Evolutionary conservation across 1,140 invertebrate species (phyloP).

Genomic region (Tetragonula clypearis): DNA sequence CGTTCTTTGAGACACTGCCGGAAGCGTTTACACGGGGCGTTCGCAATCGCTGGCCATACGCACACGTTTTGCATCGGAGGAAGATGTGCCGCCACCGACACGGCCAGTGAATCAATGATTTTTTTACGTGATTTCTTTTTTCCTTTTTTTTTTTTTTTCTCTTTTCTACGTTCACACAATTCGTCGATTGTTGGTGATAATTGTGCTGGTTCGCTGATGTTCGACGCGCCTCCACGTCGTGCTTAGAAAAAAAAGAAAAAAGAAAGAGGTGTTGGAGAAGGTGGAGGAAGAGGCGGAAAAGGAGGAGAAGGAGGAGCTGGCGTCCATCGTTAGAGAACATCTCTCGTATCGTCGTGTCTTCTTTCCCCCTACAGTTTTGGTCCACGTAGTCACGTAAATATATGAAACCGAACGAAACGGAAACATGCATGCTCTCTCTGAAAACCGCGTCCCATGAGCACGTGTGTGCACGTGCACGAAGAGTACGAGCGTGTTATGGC

Average conservation of each 20-base stretch:
- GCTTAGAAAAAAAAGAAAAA: background rate
- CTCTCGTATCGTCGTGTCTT: slow-evolving; percentile 17
- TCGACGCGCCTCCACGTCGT: slow-evolving; percentile 3
- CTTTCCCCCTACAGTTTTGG: background rate
- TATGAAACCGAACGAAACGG: slow-evolving; percentile 27
- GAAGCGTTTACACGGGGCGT: background rate
- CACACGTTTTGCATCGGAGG: background rate
- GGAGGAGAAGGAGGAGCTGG: background rate
- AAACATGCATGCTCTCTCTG: slow-evolving; percentile 4
- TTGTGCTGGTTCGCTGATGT: slow-evolving; percentile 25
- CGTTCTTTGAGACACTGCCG: background rate
- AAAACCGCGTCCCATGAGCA: slow-evolving; percentile 16
- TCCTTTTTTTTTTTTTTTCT: too few relatives aligned
- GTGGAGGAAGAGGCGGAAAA: too few relatives aligned
- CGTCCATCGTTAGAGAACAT: slow-evolving; percentile 12
- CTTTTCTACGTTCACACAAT: slow-evolving; percentile 13
- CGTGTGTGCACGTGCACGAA: slow-evolving; percentile 45
- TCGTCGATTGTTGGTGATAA: slow-evolving; percentile 29
- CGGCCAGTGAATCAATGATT: slow-evolving; percentile 24
- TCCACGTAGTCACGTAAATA: slow-evolving; percentile 54
- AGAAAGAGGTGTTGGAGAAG: background rate
- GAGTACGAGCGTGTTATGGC: slow-evolving; percentile 16
- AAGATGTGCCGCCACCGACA: slow-evolving; percentile 27
- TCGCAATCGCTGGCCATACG: background rate
- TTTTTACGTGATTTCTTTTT: slow-evolving; percentile 2